Base-by-base conservation (phyloP, 2,113 vertebrate genomes). In the Tetraodon nigroviridis region DNA sequence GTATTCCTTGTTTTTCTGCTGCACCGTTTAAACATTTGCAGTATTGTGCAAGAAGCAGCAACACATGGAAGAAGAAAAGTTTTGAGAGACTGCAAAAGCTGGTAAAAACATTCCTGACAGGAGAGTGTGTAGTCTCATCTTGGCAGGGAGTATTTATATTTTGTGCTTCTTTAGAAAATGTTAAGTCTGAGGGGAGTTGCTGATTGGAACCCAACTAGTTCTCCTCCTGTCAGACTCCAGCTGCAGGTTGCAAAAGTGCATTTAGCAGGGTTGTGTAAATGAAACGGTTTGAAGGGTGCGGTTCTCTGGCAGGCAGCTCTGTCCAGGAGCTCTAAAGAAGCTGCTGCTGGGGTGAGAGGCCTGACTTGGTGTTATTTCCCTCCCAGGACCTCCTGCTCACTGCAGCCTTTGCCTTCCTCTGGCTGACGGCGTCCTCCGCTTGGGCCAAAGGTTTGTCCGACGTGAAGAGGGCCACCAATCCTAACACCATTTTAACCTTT, bases 371-470 rank as follows among this genome's bases (percentile, higher is more conserved):
- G 13, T 27, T 13, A 11, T 52, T n/a, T 46, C 45, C 49, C 18
- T 47, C 57, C 48, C 10, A 98, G 96, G 96, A 99, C 84, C 91
- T 99, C 75, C 80, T 92, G 17, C 40, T 95, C 82, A 97, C 94
- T 0, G 87, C 86, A 2, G 87, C 88, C 67, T 94, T 99, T 14
- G 76, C 94, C 16, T 96, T 99, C 80, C 78, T 99, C 76, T 99
- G 95, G 96, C 74, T 98, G 84, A 90, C 91, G 52, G 92, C 94
- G 0, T 92, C 95, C 3, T 93, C 94, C 2, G 94, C 94, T 2
- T 97, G 95, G 96, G 95, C 92, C 58, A 96, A 97, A 78, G 96
- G 94, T 64, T 84, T 98, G 69, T 84, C 84, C 0, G 94, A 97
- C n/a, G 87, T 97, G 52, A 98, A 94, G 79, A 66, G 32, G 5